Conservation (phyloP, 2,888 invertebrate species). For the Taenaris catops region DNA sequence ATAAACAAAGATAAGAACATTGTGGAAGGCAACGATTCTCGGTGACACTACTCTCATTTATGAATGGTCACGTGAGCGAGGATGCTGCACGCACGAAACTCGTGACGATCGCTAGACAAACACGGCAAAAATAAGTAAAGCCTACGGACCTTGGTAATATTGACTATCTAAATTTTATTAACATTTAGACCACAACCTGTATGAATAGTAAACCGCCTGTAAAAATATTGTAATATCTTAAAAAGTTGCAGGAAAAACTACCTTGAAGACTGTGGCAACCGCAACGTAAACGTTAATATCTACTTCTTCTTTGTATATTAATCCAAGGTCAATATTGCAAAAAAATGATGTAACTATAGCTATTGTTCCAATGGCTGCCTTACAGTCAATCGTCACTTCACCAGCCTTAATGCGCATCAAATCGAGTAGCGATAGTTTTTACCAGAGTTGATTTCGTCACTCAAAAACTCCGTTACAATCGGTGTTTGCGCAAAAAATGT, state of each 20-base stretch:
- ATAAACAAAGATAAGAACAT: constrained; percentile 29
- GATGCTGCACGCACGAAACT: constrained; percentile 38
- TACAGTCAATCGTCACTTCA: constrained; percentile 6
- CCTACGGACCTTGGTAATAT: constrained; percentile 4
- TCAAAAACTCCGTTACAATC: constrained; percentile 27
- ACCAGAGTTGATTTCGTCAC: constrained; percentile 11
- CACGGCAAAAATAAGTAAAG: background rate
- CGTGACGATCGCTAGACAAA: constrained; percentile 34
- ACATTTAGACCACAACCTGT: too few species aligned
- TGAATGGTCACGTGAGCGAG: constrained; percentile 43
- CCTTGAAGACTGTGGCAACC: too few species aligned
- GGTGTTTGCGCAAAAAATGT: constrained; percentile 20
- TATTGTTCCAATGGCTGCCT: constrained; percentile 6
- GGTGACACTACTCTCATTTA: constrained; percentile 5
- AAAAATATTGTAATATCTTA: too few species aligned
- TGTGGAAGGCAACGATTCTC: constrained; percentile 14
- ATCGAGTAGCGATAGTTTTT: constrained; percentile 7
- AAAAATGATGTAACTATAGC: constrained; percentile 4
- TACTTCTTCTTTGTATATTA: too few species aligned
- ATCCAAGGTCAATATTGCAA: constrained; percentile 9
- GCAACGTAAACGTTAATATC: too few species aligned
- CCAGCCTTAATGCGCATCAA: constrained; percentile 5
- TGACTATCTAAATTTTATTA: constrained; percentile 2
- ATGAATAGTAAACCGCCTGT: too few species aligned
- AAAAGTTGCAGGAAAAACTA: too few species aligned